Evolutionary conservation across 2,797 vertebrate genomes (phyloP).

Genomic region (Mus caroli): DNA sequence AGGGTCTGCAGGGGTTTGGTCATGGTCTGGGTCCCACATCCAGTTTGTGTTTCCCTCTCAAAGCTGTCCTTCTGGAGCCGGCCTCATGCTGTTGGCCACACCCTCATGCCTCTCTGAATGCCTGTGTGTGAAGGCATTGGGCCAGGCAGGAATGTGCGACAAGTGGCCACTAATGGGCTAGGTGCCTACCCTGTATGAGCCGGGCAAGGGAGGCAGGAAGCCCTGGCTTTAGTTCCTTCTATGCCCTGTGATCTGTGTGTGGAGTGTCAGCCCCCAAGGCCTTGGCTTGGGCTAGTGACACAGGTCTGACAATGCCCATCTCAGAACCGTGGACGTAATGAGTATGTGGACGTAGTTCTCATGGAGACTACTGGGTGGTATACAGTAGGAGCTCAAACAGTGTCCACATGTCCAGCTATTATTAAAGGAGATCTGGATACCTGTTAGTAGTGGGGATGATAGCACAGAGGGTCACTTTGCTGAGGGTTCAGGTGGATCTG

Average conservation of each 20-base stretch:
- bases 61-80: neutral
- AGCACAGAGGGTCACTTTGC: neutral
- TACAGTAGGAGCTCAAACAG: neutral
- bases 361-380: neutral
- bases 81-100: fast-evolving
- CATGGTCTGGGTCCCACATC: no score
- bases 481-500: neutral
- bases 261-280: no score
- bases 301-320: fast-evolving
- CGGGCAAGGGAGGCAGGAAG: neutral
- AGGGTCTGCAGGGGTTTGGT: neutral
- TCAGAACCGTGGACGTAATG: neutral
- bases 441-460: neutral
- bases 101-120: neutral
- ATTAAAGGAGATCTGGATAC: neutral
- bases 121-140: neutral
- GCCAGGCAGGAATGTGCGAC: neutral
- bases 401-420: no score
- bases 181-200: no score
- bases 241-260: neutral
- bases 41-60: neutral
- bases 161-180: neutral
- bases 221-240: no score
- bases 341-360: neutral
- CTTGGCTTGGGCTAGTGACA: no score